Conservation (phyloP, 2,888 invertebrate species). For the Ophion slaviceki region DNA sequence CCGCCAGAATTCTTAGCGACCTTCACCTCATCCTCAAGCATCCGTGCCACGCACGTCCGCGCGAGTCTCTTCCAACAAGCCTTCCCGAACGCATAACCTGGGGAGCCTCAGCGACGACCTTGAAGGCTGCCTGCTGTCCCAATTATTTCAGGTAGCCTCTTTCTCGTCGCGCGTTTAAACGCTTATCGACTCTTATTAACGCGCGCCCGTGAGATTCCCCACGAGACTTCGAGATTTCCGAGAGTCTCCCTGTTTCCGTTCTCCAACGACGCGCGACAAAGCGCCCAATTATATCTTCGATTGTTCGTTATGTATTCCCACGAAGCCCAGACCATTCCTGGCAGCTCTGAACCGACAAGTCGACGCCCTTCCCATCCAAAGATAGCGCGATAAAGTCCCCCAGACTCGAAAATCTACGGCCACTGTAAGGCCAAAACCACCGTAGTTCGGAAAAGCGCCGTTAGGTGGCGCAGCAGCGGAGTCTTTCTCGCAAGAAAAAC, state of each 20-base stretch:
- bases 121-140: conserved; percentile 70
- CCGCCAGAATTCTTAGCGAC: background rate
- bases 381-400: too few relatives aligned
- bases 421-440: too few relatives aligned
- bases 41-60: background rate
- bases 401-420: too few relatives aligned
- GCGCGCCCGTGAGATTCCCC: conserved; percentile 11
- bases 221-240: conserved; percentile 4
- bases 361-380: too few relatives aligned
- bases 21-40: background rate
- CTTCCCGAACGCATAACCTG: background rate
- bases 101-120: conserved; percentile 69
- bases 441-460: background rate
- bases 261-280: background rate
- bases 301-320: background rate
- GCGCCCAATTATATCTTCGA: background rate
- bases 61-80: background rate
- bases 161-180: conserved; percentile 21
- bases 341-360: too few relatives aligned
- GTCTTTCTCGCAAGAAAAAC: conserved; percentile 5
- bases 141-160: conserved; percentile 77
- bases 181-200: conserved; percentile 9
- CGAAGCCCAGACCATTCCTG: too few relatives aligned
- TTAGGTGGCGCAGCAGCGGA: background rate
- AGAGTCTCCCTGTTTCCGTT: conserved; percentile 34